Conservation (phyloP, 2,797 vertebrate genomes). For the Apogon talboti region DNA sequence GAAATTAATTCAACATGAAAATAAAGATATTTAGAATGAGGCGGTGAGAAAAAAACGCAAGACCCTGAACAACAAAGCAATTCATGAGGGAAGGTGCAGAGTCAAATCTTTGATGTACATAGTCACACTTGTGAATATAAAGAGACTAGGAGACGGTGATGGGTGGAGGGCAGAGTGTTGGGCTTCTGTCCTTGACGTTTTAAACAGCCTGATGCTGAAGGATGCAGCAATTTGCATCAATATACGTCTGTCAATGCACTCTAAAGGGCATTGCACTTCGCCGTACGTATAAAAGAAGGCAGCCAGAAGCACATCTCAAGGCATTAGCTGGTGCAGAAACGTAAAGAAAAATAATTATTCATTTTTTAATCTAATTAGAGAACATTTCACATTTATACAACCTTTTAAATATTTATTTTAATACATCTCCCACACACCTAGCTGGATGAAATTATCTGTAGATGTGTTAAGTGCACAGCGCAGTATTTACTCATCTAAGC, state of each 20-base stretch:
- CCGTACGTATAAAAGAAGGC: not conserved
- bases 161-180: conserved; percentile 32
- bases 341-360: no score
- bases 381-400: not conserved
- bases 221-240: conserved; percentile 45
- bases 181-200: conserved; percentile 65
- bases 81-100: conserved; percentile 16
- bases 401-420: conserved; percentile 28
- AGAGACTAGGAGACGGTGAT: conserved; percentile 31
- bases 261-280: conserved; percentile 18
- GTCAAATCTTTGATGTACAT: conserved; percentile 39
- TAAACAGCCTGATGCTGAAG: conserved; percentile 37
- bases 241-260: conserved; percentile 31
- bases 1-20: conserved; percentile 1
- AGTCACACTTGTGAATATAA: conserved; percentile 43
- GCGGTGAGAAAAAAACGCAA: conserved; percentile 13
- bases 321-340: not conserved
- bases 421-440: not conserved
- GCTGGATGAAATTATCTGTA: not conserved
- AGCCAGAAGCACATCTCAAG: not conserved
- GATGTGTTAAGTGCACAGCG: not conserved
- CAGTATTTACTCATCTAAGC: conserved; percentile 20
- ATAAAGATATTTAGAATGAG: conserved; percentile 13
- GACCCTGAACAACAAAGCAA: conserved; percentile 1
- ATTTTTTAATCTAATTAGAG: not conserved